phyloP scores from a whole-genome alignment of 2,888 invertebrate genomes.

The Epinotia nisella region DNA sequence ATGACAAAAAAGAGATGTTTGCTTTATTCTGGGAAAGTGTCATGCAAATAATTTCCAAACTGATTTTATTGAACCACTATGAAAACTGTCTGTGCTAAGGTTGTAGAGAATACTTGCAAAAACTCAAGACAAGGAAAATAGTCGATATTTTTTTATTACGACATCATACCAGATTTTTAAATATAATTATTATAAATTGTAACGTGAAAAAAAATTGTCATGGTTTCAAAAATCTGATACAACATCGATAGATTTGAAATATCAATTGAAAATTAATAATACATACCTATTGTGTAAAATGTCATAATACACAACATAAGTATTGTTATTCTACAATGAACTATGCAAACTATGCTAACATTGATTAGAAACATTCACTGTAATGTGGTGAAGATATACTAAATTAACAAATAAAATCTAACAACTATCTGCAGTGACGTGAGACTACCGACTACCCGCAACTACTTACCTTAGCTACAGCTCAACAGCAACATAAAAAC shows the following conservation, averaged over 20 bases:
- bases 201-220: not conserved
- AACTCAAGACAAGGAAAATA: not conserved
- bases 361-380: not conserved
- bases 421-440: constrained; percentile 11
- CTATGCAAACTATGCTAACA: not conserved
- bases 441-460: constrained; percentile 19
- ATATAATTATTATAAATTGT: not conserved
- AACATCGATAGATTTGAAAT: not conserved
- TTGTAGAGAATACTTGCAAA: not conserved
- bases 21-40: too few relatives aligned
- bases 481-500: constrained; percentile 53
- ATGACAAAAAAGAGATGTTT: too few relatives aligned
- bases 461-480: constrained; percentile 61
- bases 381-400: not conserved
- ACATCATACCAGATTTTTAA: not conserved
- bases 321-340: not conserved
- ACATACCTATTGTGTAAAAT: too few relatives aligned
- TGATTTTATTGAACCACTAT: not conserved
- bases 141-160: not conserved
- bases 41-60: not conserved
- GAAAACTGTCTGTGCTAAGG: not conserved
- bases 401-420: constrained; percentile 11
- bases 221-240: not conserved
- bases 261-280: not conserved
- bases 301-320: too few relatives aligned